Percentiles rank a stretch among this genome's conserved stretches.
phyloP scores from a whole-genome alignment of 2,888 invertebrate genomes.

The Dexiosoma caninum region DNA sequence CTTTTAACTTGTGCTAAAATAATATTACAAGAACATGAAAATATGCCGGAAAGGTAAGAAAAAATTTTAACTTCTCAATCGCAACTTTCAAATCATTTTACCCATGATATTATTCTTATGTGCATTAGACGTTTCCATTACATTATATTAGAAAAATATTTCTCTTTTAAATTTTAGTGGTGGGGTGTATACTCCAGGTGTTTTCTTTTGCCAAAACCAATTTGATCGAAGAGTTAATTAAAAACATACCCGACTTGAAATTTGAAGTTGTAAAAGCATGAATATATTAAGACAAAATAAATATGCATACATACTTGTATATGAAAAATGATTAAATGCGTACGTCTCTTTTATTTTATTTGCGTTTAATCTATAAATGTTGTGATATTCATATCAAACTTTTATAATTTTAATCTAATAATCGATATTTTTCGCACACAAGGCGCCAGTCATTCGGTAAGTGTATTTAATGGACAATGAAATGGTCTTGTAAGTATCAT shows the following conservation, averaged over 20 bases:
- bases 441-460: slow-evolving; percentile 44
- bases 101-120: no score
- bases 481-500: neutral
- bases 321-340: neutral
- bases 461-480: slow-evolving; percentile 18
- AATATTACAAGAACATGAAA: slow-evolving; percentile 84
- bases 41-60: slow-evolving; percentile 81
- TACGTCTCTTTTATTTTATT: slow-evolving; percentile 10
- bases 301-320: no score
- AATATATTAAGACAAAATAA: slow-evolving; percentile 6
- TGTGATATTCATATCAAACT: slow-evolving; percentile 48
- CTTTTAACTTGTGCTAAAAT: slow-evolving; percentile 85
- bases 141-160: no score
- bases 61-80: no score
- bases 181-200: slow-evolving; percentile 90
- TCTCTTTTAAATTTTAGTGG: slow-evolving; percentile 77
- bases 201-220: slow-evolving; percentile 89
- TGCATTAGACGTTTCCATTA: no score
- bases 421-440: slow-evolving; percentile 36
- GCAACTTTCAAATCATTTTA: no score
- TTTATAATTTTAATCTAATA: slow-evolving; percentile 43
- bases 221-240: slow-evolving; percentile 83
- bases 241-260: slow-evolving; percentile 80
- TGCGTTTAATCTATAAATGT: slow-evolving; percentile 29
- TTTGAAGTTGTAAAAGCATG: slow-evolving; percentile 80